Evolutionary conservation across 1,140 invertebrate species (phyloP).

Genomic region (Colletes gigas): DNA sequence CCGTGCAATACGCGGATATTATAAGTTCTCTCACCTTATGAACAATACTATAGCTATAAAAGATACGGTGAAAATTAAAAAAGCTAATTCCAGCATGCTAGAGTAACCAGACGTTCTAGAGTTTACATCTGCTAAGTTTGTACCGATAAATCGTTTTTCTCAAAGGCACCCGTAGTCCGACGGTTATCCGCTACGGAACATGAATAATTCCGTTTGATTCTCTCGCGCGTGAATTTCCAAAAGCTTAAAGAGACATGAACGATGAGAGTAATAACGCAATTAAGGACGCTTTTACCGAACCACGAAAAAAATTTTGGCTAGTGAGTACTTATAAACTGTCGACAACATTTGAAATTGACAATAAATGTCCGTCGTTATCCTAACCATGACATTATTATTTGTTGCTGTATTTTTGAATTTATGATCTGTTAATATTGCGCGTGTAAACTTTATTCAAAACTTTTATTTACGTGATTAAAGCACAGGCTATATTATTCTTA

Average conservation of each 20-base stretch:
- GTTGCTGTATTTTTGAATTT: background rate
- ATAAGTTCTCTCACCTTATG: slow-evolving; percentile 14
- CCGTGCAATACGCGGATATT: background rate
- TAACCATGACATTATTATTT: slow-evolving; percentile 24
- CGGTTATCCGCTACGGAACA: slow-evolving; percentile 9
- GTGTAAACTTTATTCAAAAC: no score
- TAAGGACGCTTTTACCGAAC: slow-evolving; percentile 75
- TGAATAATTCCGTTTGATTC: background rate
- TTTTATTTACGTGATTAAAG: no score
- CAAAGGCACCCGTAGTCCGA: background rate
- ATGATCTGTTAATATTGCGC: no score
- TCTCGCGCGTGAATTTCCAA: background rate
- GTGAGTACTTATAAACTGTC: slow-evolving; percentile 56
- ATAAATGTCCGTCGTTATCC: background rate
- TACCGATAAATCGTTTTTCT: background rate
- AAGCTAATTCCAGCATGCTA: slow-evolving; percentile 3
- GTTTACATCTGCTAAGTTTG: slow-evolving; percentile 7
- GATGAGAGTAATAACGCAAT: slow-evolving; percentile 68
- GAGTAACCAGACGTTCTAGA: background rate
- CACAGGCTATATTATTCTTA: background rate
- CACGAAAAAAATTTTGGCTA: slow-evolving; percentile 76
- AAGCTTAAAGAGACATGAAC: slow-evolving; percentile 32
- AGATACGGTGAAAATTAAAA: background rate
- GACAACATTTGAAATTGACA: background rate
- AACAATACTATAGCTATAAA: slow-evolving; percentile 6